These are phyloP conservation scores for Palloptera scutellata DNA, from an alignment of 2,888 invertebrate species.

Conservation along the genomic window DNA sequence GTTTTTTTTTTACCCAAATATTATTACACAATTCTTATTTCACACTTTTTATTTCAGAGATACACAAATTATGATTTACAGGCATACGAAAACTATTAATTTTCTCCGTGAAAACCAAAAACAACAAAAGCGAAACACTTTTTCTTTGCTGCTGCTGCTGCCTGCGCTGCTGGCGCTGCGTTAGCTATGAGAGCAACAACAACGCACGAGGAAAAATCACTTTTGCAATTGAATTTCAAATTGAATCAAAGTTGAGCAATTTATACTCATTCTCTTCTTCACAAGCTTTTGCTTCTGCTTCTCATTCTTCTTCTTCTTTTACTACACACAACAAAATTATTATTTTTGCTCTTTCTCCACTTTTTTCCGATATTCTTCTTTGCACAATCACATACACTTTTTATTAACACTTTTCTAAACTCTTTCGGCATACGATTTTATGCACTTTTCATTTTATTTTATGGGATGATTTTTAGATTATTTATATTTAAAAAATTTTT, in stretches of 20 bases:
- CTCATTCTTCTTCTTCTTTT: slow-evolving; percentile 22
- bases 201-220: slow-evolving; percentile 14
- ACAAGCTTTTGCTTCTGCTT: slow-evolving; percentile 13
- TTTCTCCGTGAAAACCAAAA: too few species aligned
- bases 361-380: slow-evolving; percentile 20
- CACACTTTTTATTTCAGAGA: too few species aligned
- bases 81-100: too few species aligned
- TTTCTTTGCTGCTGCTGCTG: too few species aligned
- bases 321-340: slow-evolving; percentile 18
- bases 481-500: slow-evolving; percentile 19
- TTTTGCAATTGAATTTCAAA: slow-evolving; percentile 29
- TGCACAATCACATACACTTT: slow-evolving; percentile 22
- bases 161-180: too few species aligned
- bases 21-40: neutral
- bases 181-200: neutral
- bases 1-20: neutral
- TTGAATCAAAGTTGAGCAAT: slow-evolving; percentile 18
- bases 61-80: too few species aligned
- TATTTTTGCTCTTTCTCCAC: slow-evolving; percentile 24
- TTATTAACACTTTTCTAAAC: slow-evolving; percentile 10
- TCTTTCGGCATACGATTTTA: slow-evolving; percentile 13
- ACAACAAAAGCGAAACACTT: too few species aligned
- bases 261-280: slow-evolving; percentile 5
- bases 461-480: slow-evolving; percentile 32
- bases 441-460: slow-evolving; percentile 19